phyloP scores from a whole-genome alignment of 2,113 vertebrate species.

The Dascyllus trimaculatus region DNA sequence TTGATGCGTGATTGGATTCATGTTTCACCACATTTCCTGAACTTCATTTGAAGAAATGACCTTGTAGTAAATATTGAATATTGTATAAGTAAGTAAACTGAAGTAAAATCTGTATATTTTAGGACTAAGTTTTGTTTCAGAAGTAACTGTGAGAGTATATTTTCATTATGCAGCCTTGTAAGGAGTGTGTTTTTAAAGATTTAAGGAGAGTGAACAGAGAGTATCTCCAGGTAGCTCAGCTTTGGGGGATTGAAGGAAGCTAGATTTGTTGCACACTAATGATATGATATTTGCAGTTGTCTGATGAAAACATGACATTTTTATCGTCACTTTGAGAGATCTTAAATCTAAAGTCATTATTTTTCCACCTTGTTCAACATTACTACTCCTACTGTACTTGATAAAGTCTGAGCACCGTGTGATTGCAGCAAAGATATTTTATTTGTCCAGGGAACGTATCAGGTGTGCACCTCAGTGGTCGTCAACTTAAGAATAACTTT shows the following conservation, averaged over 20 bases:
- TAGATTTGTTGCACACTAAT: slow-evolving; percentile 26
- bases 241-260: slow-evolving; percentile 2
- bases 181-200: slow-evolving; percentile 41
- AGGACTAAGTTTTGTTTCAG: slow-evolving; percentile 41
- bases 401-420: slow-evolving; percentile 63
- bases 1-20: background rate
- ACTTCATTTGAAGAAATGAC: background rate
- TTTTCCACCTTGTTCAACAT: slow-evolving; percentile 2
- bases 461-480: background rate
- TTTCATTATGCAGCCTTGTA: slow-evolving; percentile 54
- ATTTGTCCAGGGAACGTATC: slow-evolving; percentile 28
- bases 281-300: slow-evolving; percentile 19
- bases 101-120: slow-evolving; percentile 58
- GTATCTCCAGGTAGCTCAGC: too few relatives aligned
- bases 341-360: slow-evolving; percentile 7
- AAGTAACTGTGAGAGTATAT: slow-evolving; percentile 59
- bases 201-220: background rate
- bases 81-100: slow-evolving; percentile 42
- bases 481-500: background rate
- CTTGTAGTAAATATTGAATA: slow-evolving; percentile 37
- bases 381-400: slow-evolving; percentile 50
- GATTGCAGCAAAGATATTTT: slow-evolving; percentile 50
- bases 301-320: background rate
- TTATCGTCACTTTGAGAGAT: background rate
- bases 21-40: slow-evolving; percentile 2